Conservation (phyloP, 2,797 vertebrate species). For the Hafferia zeledoni region DNA sequence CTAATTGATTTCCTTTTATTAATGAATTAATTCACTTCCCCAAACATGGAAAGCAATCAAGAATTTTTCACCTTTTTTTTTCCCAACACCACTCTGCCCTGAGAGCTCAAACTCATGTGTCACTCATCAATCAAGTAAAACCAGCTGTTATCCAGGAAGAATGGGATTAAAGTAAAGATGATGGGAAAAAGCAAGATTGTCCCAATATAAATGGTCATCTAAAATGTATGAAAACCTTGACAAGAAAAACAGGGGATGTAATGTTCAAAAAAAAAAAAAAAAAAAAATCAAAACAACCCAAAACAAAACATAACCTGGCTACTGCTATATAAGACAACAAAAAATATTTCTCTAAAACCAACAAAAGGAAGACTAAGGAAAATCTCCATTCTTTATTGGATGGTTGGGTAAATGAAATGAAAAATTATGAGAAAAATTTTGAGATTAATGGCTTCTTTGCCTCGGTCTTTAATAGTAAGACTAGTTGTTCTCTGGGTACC, state of each 20-base stretch:
- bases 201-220: not conserved
- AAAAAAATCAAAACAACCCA: not conserved
- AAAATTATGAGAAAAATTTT: not conserved
- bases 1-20: not conserved
- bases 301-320: not conserved
- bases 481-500: not conserved
- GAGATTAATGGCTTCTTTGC: not conserved
- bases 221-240: not conserved
- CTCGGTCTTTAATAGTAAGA: not conserved
- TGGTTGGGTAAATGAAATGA: not conserved
- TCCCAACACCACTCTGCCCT: not conserved
- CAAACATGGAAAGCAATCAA: not conserved
- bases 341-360: not conserved
- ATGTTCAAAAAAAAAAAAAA: not conserved
- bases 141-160: not conserved
- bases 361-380: not conserved
- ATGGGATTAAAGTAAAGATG: not conserved
- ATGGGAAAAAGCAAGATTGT: not conserved
- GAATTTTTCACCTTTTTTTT: not conserved
- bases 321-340: not conserved
- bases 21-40: not conserved
- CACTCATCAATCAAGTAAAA: not conserved
- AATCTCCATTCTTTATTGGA: not conserved
- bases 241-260: not conserved
- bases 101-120: not conserved